Percentiles rank a stretch among this genome's conserved stretches.
Conservation (phyloP, 1,140 invertebrate species). For the Epicauta chinensis region DNA sequence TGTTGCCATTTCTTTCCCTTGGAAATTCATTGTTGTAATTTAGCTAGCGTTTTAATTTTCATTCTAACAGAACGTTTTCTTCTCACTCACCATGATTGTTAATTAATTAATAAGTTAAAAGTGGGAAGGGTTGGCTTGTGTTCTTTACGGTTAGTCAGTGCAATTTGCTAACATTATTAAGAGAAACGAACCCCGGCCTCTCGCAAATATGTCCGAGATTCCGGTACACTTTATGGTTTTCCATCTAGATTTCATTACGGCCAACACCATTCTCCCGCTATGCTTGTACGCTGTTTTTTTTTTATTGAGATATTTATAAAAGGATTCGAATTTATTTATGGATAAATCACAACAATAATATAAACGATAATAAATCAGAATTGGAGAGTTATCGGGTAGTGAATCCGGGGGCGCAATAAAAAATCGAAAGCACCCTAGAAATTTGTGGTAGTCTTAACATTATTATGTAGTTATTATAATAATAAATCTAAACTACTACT, state of each 20-base stretch:
- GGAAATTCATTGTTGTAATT: conserved; percentile 27
- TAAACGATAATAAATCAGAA: too few relatives aligned
- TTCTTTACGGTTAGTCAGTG: conserved; percentile 39
- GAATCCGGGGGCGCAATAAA: conserved; percentile 13
- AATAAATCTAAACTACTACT: conserved; percentile 22
- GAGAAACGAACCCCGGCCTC: conserved; percentile 33
- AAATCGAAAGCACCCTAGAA: conserved; percentile 12
- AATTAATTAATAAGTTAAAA: conserved; percentile 43
- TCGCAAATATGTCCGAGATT: conserved; percentile 40
- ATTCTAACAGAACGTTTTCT: conserved; percentile 34
- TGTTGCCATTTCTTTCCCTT: too few relatives aligned
- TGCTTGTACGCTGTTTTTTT: too few relatives aligned
- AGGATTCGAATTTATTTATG: too few relatives aligned
- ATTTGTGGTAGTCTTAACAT: conserved; percentile 9
- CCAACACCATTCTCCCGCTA: background rate
- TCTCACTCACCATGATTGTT: conserved; percentile 41
- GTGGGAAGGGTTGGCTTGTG: conserved; percentile 28
- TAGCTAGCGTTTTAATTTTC: conserved; percentile 37
- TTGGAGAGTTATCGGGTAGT: too few relatives aligned
- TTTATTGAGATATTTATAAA: too few relatives aligned
- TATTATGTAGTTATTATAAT: conserved; percentile 31
- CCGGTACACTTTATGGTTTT: conserved; percentile 34
- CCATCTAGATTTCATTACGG: conserved; percentile 33
- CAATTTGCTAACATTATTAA: conserved; percentile 42
- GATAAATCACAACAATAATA: too few relatives aligned